Evolutionary conservation across 2,113 vertebrate genomes (phyloP), one percentile per base, ranked within the genome.

Genomic region (Odocoileus hemionus): DNA sequence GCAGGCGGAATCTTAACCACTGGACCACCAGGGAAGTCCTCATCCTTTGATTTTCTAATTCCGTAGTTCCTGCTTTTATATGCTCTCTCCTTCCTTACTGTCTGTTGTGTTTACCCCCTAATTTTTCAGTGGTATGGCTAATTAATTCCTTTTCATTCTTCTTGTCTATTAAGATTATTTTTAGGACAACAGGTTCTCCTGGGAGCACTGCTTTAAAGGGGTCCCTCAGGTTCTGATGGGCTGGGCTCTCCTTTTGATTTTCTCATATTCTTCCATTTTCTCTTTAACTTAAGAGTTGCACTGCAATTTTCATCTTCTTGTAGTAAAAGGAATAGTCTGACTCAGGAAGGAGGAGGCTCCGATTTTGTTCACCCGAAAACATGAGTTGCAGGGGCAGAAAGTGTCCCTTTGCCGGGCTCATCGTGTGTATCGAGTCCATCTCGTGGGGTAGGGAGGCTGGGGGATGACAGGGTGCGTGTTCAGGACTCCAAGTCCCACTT

Each of bases 381-480:
- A 1, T 12, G 78, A 80, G 28, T 7, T 11, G 16, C 16, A 33
- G 47, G 16, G 17, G 47, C 28, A 80, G 47, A 4, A 33, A 52
- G 10, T 3, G 16, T 52, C 78, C 28, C 30, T 52, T 33, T 52
- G 30, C 28, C 0, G 1, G 28, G 30, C 30, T 80, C 0, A 6
- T 52, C 0, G 2, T 50, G 47, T 80, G 47, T 13, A 19, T 50
- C 16, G 1, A 50, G 76, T 19, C 43, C 74, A 2, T 9, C 74
- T 30, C 26, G 74, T 30, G 14, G 43, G 74, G 45, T 30, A 33
- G 26, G 78, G 9, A 33, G 28, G 28, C 28, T 33, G 4, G 16
- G 43, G 78, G 45, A 21, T 0, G 5, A 11, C 9, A 12, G 1
- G 28, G 16, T 0, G 28, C 1, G 16, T 80, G 28, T 80, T 50